phyloP scores from a whole-genome alignment of 2,888 invertebrate genomes.

The Campoplex nolae region DNA sequence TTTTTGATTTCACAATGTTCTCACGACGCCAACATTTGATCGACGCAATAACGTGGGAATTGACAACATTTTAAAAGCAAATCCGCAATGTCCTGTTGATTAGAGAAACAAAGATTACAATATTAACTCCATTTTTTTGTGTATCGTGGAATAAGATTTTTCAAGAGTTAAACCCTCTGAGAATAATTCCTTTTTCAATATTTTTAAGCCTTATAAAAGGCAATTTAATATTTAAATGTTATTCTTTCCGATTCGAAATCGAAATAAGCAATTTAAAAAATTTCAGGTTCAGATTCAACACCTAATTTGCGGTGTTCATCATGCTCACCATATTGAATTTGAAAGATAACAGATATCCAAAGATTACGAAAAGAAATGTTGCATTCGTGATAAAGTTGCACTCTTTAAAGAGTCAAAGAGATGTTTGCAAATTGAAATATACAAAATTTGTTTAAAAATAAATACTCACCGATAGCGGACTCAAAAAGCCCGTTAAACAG shows the following conservation, averaged over 20 bases:
- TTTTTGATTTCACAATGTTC: neutral
- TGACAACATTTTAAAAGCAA: constrained; percentile 89
- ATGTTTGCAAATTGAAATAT: neutral
- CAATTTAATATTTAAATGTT: neutral
- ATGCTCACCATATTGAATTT: neutral
- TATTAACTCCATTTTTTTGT: neutral
- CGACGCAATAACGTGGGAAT: constrained; percentile 90
- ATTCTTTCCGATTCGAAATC: neutral
- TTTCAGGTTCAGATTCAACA: neutral
- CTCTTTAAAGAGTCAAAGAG: neutral
- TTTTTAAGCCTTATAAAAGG: neutral
- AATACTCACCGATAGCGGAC: constrained; percentile 88
- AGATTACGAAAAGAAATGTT: neutral
- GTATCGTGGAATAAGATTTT: neutral
- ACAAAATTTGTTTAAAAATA: neutral
- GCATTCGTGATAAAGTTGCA: neutral
- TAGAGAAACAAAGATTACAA: constrained; percentile 56
- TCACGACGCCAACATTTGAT: constrained; percentile 86
- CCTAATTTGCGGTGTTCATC: neutral
- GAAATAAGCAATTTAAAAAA: neutral
- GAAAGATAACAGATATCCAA: neutral
- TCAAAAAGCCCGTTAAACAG: constrained; percentile 89
- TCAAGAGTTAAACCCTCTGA: too few species aligned
- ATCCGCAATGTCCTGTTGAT: constrained; percentile 89
- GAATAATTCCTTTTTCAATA: neutral